Evolutionary conservation across 2,113 vertebrate genomes (phyloP), one percentile per base, ranked within the genome.

Genomic region (Thunnus thynnus): DNA sequence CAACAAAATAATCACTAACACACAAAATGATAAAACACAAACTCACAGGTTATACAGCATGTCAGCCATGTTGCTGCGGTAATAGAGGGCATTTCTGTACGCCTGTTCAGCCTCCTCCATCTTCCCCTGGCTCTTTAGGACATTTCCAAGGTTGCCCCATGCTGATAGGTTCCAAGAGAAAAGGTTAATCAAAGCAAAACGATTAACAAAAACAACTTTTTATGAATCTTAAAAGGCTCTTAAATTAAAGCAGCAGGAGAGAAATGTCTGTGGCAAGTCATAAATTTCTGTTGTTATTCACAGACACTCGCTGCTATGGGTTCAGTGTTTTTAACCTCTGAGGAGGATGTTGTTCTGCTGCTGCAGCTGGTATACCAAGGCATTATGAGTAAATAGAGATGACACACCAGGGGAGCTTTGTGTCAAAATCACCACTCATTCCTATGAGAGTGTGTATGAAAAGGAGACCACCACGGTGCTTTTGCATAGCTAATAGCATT

Each of bases 11-110:
- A 52, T 6, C 22, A 67, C 4, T 8, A 36, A 20, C 11, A 69
- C 18, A n/a, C 27, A 18, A 48, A 48, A 8, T 20, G 10, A 78
- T 5, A 2, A 20, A 30, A 46, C 0, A 44, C 0, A 18, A 57
- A 99, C 98, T 99, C 92, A 99, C 98, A 99, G 95, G 94, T 99
- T 99, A 90, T 99, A 99, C 86, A 99, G 97, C 98, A 99, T 99
- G 93, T 99, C 98, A 1, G 98, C 98, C 98, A 99, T 99, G 96
- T 99, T 99, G 94, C 98, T 98, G 80, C 98, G 97, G 91, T 98
- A 99, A 93, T 97, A 98, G 86, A 99, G 96, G 84, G 98, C 97
- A 80, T 98, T 99, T 92, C 98, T 96, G 88, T 99, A 99, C 47
- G 98, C 98, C 87, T 89, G 95, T 92, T 99, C 98, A 50, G 98